phyloP scores from a whole-genome alignment of 1,140 invertebrate species.

The Diorhabda sublineata region DNA sequence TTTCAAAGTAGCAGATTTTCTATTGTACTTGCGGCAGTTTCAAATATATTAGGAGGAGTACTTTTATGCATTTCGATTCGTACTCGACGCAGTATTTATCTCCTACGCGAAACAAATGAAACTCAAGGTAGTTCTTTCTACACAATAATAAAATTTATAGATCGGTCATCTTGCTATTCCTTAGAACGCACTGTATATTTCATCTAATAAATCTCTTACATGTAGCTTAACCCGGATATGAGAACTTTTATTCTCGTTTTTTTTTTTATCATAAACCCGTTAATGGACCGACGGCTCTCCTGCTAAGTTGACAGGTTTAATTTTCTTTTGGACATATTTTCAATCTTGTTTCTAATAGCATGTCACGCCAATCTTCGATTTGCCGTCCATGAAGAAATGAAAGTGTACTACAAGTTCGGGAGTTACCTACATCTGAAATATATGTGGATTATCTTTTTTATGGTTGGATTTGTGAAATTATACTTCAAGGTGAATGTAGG shows the following conservation, averaged over 20 bases:
- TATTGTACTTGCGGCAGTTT: no score
- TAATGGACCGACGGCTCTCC: not conserved
- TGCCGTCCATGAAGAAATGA: conserved; percentile 1
- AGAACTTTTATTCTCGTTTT: conserved; percentile 1
- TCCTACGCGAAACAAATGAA: no score
- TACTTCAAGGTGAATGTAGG: no score
- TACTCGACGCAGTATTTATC: no score
- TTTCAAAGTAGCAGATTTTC: no score
- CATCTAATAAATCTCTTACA: not conserved
- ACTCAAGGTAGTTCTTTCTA: no score
- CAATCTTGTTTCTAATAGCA: conserved; percentile 7
- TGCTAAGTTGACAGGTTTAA: conserved; percentile 10
- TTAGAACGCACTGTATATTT: no score
- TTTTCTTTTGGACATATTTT: conserved; percentile 10
- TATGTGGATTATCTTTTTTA: not conserved
- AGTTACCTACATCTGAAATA: not conserved
- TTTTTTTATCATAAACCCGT: not conserved
- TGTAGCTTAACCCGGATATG: not conserved
- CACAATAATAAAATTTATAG: no score
- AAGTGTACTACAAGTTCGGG: not conserved
- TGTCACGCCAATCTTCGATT: conserved; percentile 7
- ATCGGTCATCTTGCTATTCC: no score
- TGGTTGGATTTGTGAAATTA: no score
- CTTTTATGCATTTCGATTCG: no score
- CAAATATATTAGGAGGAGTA: no score